Percentiles rank a stretch among this genome's conserved stretches.
These are phyloP conservation scores for Tetragonula clypearis DNA, from an alignment of 1,140 invertebrate species.

Conservation along the genomic window DNA sequence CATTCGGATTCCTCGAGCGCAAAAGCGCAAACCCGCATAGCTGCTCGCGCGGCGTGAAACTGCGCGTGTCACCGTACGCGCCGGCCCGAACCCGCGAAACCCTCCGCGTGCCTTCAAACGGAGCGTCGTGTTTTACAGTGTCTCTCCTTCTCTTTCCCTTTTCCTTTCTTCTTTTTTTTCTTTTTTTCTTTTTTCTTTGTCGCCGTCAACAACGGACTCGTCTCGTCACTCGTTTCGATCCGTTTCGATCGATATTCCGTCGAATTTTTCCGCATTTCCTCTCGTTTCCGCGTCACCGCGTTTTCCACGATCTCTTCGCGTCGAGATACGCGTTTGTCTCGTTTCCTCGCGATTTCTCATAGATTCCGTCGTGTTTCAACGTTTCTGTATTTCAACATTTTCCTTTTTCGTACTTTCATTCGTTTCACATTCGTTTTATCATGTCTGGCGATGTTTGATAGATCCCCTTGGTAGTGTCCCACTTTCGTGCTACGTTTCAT, in stretches of 20 bases:
- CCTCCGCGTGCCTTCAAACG: neutral
- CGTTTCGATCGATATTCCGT: neutral
- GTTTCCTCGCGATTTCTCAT: neutral
- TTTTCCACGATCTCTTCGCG: neutral
- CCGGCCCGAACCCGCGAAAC: neutral
- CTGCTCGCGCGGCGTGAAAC: conserved; percentile 61
- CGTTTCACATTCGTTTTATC: no score
- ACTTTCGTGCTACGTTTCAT: no score
- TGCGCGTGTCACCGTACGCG: conserved; percentile 34
- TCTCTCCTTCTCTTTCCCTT: neutral
- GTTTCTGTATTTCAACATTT: no score
- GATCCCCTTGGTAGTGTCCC: no score
- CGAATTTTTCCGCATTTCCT: neutral
- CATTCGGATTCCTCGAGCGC: conserved; percentile 64
- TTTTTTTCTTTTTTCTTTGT: neutral
- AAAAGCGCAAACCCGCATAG: conserved; percentile 57
- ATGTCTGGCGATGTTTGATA: no score
- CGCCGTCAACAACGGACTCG: neutral
- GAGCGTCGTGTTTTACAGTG: neutral
- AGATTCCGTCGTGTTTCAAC: neutral
- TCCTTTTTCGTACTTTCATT: no score
- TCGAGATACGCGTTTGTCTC: neutral
- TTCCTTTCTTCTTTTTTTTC: neutral
- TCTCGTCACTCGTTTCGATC: neutral
- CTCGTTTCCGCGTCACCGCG: neutral